Evolutionary conservation across 1,140 invertebrate species (phyloP), one percentile per base, ranked within the genome.

Genomic region (Acyrthosiphon pisum): DNA sequence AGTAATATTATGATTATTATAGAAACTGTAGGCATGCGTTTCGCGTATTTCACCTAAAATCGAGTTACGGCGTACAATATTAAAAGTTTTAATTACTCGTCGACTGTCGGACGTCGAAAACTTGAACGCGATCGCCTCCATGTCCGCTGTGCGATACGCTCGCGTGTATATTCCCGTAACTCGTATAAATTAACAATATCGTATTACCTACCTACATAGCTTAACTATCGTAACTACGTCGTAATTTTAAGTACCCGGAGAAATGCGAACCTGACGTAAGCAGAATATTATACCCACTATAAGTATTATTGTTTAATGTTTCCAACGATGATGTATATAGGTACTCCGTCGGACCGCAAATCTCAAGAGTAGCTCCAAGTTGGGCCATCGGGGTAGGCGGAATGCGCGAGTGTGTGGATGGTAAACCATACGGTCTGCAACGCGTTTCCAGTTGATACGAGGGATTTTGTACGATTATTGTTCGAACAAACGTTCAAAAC

Each of bases 31-130:
- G 30, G 14, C 30, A 4, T 76, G 60, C n/a, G 60, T 83, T 86
- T 86, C 26, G 41, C 83, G 83, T 86, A 41, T 46, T 86, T 86
- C 41, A 8, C 23, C 83, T 44, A 44, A 86, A 86, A 86, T 86
- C 41, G 23, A 44, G 22, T 44, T 46, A 26, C 4, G 37, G 37
- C 23, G 23, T 44, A 44, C 44, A 86, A 44, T 86, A 86, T 86
- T 86, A 86, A 86, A 44, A 86, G 9, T 86, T 44, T 41, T 86
- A 44, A 86, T 86, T 86, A 46, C 83, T 44, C 41, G 22, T 86
- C 23, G 83, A 30, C 37, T 37, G 83, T 86, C 41, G 83, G 83
- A 86, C 23, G 83, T 86, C 83, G 83, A 86, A 86, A 86, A 86
- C 83, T 41, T 86, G 22, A 86, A 86, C 41, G 20, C 81, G 7